Base-by-base conservation (phyloP, 2,797 vertebrate species). In the Ctenopoma multispine region DNA sequence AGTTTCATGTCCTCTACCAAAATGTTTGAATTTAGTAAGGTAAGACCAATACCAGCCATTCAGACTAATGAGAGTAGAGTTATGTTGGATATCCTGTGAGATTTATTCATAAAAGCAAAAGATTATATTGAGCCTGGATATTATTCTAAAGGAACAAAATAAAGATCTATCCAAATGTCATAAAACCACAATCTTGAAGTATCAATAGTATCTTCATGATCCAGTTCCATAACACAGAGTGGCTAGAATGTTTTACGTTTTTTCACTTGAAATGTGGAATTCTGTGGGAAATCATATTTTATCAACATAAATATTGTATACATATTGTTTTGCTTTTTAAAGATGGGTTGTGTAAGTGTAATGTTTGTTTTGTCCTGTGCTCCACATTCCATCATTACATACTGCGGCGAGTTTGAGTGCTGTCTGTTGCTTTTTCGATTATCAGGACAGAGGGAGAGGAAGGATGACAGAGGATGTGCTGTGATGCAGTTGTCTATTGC, bases 381-480 rank as follows among this genome's bases (percentile, higher is more conserved):
- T 80, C 57, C 69, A 51, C 23, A 21, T 20, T 36, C 18, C 20
- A 27, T 62, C 47, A 58, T 40, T 78, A 54, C 49, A n/a, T 59
- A 38, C 24, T 59, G 43, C 50, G 62, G 53, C 69, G 62, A 61
- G 38, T 23, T 40, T 55, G 17, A 74, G 41, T 40, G 47, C 69
- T 69, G 65, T 61, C 58, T 71, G 75, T 62, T 21, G 23, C 36
- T 64, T 63, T 70, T 46, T 34, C 69, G 61, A 62, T 83, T 77
- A 83, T 79, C 75, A 57, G 57, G 36, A 15, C 43, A 43, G 58
- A 48, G 23, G 34, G 44, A 79, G 84, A 82, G 72, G 70, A 72
- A 60, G 68, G 76, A 84, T 79, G 67, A 87, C 84, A 84, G 75
- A 72, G 67, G 63, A 69, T 58, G 59, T 67, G 72, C 70, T 72